Percentiles rank a stretch among this genome's conserved stretches.
Evolutionary conservation across 2,113 vertebrate species (phyloP).

Genomic region (Terrapene triunguis): DNA sequence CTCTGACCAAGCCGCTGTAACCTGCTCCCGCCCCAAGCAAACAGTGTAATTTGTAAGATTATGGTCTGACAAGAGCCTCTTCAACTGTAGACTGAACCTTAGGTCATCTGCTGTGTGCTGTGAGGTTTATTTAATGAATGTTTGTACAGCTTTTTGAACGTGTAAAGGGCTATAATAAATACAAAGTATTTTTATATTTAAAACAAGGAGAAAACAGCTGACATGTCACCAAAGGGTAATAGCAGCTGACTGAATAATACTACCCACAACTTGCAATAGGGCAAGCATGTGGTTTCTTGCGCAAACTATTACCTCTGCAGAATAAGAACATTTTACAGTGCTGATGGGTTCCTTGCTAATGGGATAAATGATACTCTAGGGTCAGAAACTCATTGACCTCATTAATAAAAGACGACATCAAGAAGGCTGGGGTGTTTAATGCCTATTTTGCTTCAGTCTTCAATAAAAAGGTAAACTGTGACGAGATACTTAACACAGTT

Average conservation of each 20-base stretch:
- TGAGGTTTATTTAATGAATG: background rate
- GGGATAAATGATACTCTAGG: background rate
- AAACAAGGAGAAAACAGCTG: background rate
- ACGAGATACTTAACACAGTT: background rate
- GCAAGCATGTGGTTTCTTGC: background rate
- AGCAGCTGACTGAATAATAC: background rate
- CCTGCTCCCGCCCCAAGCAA: accelerated
- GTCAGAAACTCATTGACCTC: background rate
- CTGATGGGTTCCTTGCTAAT: background rate
- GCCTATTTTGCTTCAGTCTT: background rate
- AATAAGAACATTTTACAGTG: background rate
- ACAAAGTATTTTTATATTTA: background rate
- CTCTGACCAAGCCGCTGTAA: background rate
- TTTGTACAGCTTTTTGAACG: background rate
- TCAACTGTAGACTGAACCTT: accelerated
- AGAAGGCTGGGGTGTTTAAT: background rate
- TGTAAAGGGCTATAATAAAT: background rate
- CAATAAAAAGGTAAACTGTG: background rate
- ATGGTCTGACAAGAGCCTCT: background rate
- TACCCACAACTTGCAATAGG: background rate
- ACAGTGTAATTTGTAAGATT: accelerated
- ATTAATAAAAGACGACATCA: background rate
- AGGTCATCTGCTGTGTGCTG: background rate
- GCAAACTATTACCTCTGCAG: background rate
- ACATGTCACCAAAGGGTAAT: background rate